These are phyloP conservation scores for Leptinotarsa undecemlineata DNA, from an alignment of 1,140 invertebrate genomes.

Conservation along the genomic window DNA sequence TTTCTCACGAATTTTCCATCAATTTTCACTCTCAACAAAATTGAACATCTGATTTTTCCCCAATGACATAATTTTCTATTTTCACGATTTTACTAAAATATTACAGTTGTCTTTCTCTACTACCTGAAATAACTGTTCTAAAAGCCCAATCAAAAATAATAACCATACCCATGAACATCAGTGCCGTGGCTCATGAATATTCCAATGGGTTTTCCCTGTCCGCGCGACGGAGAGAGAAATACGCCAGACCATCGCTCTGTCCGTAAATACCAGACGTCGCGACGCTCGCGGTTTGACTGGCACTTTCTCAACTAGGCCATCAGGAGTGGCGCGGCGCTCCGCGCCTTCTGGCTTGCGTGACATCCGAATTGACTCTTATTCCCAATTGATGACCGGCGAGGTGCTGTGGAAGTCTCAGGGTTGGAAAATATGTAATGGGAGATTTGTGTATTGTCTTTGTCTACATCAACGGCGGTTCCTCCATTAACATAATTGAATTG, in stretches of 20 bases:
- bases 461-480: too few species aligned
- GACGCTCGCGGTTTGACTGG: slow-evolving; percentile 15
- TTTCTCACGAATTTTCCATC: too few species aligned
- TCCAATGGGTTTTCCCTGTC: not conserved
- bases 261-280: slow-evolving; percentile 8
- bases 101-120: too few species aligned
- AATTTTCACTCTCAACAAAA: too few species aligned
- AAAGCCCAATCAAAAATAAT: not conserved
- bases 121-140: too few species aligned
- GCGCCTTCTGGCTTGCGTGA: not conserved
- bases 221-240: not conserved
- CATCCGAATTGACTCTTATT: not conserved
- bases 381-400: not conserved
- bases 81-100: too few species aligned
- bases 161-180: not conserved
- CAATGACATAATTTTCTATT: too few species aligned
- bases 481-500: too few species aligned
- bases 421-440: too few species aligned
- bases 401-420: not conserved
- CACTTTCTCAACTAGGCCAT: slow-evolving; percentile 21
- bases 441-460: too few species aligned
- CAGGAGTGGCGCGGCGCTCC: slow-evolving; percentile 14
- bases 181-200: not conserved
- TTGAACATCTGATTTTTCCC: too few species aligned
- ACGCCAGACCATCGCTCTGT: not conserved